Base-by-base conservation (phyloP, 2,888 invertebrate genomes). In the Platypus cylindrus region DNA sequence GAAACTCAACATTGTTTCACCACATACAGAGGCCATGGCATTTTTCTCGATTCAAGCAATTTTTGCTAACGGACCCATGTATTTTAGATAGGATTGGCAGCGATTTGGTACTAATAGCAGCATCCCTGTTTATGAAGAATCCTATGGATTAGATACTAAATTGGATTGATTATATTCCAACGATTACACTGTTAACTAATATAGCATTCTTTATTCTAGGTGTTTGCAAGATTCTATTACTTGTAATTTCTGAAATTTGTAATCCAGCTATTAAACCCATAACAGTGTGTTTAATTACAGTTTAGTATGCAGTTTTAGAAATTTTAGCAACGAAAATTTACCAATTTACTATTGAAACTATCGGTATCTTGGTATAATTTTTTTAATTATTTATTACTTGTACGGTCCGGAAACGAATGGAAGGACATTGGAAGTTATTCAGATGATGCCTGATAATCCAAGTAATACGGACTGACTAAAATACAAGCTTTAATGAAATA, bases 241-340 rank as follows among this genome's bases (percentile, higher is more conserved):
- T 68, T 26, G 58, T 70, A 33, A 58, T 69, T 45, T 64, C 66
- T 0, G 71, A 72, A 52, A 49, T 71, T 7, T 68, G 75, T 52
- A 65, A 75, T 35, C 52, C 66, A 1, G 63, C 66, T 41, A 69
- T 68, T 2, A 66, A 71, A 48, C 69, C 72, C 1, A 57, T 66
- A 9, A 71, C 74, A 0, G 59, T 71, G 11, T 67, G 70, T 13
- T 53, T 71, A 9, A 66, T 67, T 2, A 65, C 70, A 4, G 59
- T 71, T 33, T 62, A 67, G 37, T 70, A 67, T 35, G 64, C 67
- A 29, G 38, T 63, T 3, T 55, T 63, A 28, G 65, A 63, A 0
- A 65, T 67, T 37, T 30, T 65, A 5, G 60, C 67, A 2, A 64
- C 68, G 0, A 60, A 67, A 37, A 56, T 63, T 12, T 69, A 65